These are phyloP conservation scores for Archilochus colubris DNA, from an alignment of 2,113 vertebrate species.

Conservation along the genomic window DNA sequence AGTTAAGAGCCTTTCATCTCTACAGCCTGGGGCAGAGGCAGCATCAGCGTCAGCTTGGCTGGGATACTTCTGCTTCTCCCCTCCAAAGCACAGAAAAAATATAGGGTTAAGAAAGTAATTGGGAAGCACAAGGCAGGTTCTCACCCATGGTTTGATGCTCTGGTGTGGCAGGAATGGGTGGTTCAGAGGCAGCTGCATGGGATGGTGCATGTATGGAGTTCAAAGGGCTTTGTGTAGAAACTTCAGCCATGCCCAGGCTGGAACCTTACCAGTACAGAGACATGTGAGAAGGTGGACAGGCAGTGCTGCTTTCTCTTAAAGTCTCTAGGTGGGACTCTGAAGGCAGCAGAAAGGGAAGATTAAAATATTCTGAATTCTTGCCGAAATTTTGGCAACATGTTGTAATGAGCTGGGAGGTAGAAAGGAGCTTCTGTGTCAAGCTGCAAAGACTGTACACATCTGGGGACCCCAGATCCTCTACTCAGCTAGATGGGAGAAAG, in stretches of 20 bases:
- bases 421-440: not conserved
- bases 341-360: not conserved
- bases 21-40: not conserved
- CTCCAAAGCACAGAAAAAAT: not conserved
- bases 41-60: too few species aligned
- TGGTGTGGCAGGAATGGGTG: not conserved
- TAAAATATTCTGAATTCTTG: not conserved
- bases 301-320: not conserved
- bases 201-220: accelerated
- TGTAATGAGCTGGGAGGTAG: not conserved
- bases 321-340: not conserved
- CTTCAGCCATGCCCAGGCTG: not conserved
- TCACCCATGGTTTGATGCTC: not conserved
- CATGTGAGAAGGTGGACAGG: not conserved
- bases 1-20: not conserved
- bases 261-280: accelerated
- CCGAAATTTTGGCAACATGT: not conserved
- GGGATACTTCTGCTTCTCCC: not conserved
- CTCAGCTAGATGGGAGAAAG: not conserved
- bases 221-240: accelerated
- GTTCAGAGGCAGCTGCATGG: not conserved
- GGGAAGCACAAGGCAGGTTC: not conserved
- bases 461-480: not conserved
- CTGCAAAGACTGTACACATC: not conserved
- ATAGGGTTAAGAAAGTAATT: not conserved